Conservation (phyloP, 2,888 invertebrate species). For the Thalpophila matura region DNA sequence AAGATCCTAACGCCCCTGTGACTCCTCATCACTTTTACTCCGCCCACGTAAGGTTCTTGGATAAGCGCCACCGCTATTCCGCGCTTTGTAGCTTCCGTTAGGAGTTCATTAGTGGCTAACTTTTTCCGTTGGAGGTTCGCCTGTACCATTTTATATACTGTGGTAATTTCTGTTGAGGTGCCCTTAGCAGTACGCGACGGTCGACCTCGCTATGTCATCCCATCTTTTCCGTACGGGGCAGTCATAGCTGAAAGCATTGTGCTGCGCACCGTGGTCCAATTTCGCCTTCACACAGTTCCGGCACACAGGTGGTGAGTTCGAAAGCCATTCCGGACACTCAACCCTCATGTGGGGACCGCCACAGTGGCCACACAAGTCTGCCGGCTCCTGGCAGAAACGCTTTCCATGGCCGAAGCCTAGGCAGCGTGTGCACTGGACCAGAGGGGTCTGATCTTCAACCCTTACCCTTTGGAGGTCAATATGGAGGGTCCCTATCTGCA, state of each 20-base stretch:
- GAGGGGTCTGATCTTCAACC: background rate
- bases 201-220: background rate
- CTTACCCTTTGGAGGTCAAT: background rate
- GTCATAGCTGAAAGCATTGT: background rate
- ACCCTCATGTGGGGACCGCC: no score
- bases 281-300: background rate
- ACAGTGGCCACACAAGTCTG: no score
- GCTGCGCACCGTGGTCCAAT: no score
- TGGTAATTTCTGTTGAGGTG: no score
- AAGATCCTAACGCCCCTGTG: background rate
- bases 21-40: background rate
- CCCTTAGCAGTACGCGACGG: no score
- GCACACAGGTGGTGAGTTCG: background rate
- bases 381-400: no score
- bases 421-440: background rate
- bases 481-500: no score
- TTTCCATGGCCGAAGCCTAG: no score
- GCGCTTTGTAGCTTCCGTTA: background rate
- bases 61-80: background rate
- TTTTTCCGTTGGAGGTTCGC: background rate
- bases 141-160: background rate
- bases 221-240: background rate
- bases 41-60: no score
- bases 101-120: background rate
- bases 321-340: no score